Evolutionary conservation across 2,888 invertebrate genomes (phyloP).

Genomic region (Acanthosepion lycidas): DNA sequence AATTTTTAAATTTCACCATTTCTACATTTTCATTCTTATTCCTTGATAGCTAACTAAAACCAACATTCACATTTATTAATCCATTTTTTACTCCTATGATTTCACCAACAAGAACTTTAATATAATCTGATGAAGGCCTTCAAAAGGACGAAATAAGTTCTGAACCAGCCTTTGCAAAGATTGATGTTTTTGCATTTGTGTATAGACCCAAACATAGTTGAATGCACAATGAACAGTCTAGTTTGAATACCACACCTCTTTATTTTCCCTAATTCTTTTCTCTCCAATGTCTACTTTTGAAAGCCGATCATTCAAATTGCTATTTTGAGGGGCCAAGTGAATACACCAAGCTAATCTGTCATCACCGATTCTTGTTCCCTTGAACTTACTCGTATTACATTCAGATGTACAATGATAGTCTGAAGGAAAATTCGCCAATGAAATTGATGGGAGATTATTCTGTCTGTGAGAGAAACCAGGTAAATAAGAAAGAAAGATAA

Average conservation of each 20-base stretch:
- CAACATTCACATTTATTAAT: too few relatives aligned
- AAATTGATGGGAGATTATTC: neutral
- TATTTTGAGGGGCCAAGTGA: neutral
- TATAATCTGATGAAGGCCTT: too few relatives aligned
- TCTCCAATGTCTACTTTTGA: neutral
- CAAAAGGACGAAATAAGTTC: too few relatives aligned
- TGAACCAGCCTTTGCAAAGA: too few relatives aligned
- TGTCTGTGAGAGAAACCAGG: neutral
- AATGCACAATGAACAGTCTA: neutral
- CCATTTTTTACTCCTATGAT: too few relatives aligned
- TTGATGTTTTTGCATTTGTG: too few relatives aligned
- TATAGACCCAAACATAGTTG: neutral
- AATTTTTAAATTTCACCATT: too few relatives aligned
- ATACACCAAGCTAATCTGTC: neutral
- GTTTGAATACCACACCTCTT: neutral
- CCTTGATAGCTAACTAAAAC: too few relatives aligned
- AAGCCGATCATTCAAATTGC: conserved; percentile 1
- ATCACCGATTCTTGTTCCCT: neutral
- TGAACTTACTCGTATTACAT: neutral
- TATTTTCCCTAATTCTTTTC: neutral
- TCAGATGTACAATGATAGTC: neutral
- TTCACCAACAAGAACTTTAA: too few relatives aligned
- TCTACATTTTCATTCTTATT: too few relatives aligned
- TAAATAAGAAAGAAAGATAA: neutral
- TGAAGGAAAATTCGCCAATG: neutral